Conservation (phyloP, 2,113 vertebrate genomes). For the Crotalus viridis region DNA sequence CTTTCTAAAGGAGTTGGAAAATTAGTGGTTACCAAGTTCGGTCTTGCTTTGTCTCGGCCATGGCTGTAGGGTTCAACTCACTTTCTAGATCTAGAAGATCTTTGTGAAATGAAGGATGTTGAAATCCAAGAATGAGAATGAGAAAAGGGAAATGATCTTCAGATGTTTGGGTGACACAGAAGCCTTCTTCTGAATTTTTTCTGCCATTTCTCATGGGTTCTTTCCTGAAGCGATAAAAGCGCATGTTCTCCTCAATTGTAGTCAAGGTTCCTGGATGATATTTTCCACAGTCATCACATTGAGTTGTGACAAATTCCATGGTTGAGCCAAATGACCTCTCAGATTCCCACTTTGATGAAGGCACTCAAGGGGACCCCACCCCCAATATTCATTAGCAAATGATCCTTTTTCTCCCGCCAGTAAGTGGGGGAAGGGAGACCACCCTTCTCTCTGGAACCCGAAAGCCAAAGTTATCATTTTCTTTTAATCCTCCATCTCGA, state of each 20-base stretch:
- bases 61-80: background rate
- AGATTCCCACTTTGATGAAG: constrained; percentile 60
- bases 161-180: background rate
- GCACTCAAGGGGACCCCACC: constrained; percentile 66
- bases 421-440: constrained; percentile 60
- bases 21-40: constrained; percentile 39
- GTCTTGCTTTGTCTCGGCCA: constrained; percentile 46
- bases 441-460: constrained; percentile 65
- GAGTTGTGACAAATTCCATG: constrained; percentile 67
- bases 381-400: constrained; percentile 78
- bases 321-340: constrained; percentile 63
- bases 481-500: constrained; percentile 77
- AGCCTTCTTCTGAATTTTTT: background rate
- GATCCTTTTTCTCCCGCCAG: constrained; percentile 51
- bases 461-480: constrained; percentile 79
- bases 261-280: background rate
- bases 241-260: background rate
- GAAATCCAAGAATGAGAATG: background rate
- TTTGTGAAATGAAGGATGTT: background rate
- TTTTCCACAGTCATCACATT: background rate
- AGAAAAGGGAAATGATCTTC: background rate
- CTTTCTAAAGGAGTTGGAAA: constrained; percentile 60
- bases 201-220: background rate
- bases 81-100: background rate
- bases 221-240: background rate